These are phyloP conservation scores for Cirrhinus mrigala DNA, from an alignment of 2,797 vertebrate genomes.

Conservation along the genomic window DNA sequence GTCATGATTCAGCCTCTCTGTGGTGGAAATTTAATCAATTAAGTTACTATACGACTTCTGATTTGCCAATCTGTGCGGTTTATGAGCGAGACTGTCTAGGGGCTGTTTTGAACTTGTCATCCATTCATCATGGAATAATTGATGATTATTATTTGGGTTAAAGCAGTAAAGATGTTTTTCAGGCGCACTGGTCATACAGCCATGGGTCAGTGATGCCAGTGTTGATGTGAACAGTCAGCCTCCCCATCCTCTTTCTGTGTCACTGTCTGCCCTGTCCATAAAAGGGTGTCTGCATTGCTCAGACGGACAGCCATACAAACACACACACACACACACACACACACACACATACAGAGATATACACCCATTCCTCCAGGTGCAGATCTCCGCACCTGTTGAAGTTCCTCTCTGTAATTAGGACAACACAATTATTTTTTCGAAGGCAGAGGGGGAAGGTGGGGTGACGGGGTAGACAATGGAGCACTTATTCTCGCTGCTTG, in stretches of 20 bases:
- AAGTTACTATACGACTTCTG: constrained; percentile 76
- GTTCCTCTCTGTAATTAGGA: constrained; percentile 84
- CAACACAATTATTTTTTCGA: constrained; percentile 79
- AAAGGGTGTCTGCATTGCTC: constrained; percentile 45
- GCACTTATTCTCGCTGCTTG: constrained; percentile 78
- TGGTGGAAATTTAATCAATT: constrained; percentile 77
- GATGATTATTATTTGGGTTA: constrained; percentile 74
- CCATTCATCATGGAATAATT: constrained; percentile 74
- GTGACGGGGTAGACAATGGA: constrained; percentile 78
- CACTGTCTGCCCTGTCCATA: constrained; percentile 43
- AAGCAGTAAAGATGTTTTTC: constrained; percentile 62
- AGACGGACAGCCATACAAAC: constrained; percentile 52
- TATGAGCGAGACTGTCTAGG: constrained; percentile 79
- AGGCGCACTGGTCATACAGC: constrained; percentile 45
- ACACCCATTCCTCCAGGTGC: constrained; percentile 78
- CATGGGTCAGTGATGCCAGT: constrained; percentile 38
- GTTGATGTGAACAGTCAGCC: constrained; percentile 46
- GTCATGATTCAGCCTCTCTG: constrained; percentile 72
- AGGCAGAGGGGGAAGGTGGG: constrained; percentile 60
- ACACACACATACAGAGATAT: constrained; percentile 58
- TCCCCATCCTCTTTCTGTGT: constrained; percentile 39
- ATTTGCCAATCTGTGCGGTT: constrained; percentile 77
- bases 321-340: constrained; percentile 66
- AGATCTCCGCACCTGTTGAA: constrained; percentile 81
- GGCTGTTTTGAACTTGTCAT: constrained; percentile 80